Evolutionary conservation across 2,888 invertebrate species (phyloP).

Genomic region (Disparrhopalites patrizii): DNA sequence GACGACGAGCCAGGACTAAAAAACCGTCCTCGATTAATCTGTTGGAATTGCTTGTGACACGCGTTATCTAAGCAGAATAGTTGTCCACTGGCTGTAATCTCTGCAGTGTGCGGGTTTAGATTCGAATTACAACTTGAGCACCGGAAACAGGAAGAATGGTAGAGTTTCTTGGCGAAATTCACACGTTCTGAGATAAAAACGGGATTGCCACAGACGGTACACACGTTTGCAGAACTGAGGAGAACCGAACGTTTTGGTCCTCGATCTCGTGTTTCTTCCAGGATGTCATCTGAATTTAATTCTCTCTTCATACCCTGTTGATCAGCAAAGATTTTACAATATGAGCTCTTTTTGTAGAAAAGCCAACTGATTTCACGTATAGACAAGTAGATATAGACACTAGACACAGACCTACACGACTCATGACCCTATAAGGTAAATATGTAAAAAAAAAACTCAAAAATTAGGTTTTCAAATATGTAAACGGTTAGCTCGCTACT

Average conservation of each 20-base stretch:
- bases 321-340: no score
- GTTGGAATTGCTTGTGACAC: constrained; percentile 41
- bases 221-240: constrained; percentile 37
- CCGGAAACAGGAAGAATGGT: constrained; percentile 45
- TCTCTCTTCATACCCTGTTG: constrained; percentile 11
- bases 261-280: constrained; percentile 29
- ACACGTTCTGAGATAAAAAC: constrained; percentile 45
- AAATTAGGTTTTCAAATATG: no score
- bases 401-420: no score
- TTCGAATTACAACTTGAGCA: constrained; percentile 41
- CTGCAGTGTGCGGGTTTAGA: constrained; percentile 45
- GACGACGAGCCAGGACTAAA: neutral
- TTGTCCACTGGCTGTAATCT: constrained; percentile 38
- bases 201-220: constrained; percentile 44
- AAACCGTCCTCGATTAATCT: constrained; percentile 16
- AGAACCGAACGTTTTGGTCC: constrained; percentile 36
- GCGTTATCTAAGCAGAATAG: constrained; percentile 40
- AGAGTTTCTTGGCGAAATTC: constrained; percentile 44
- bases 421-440: no score
- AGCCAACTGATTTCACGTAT: no score
- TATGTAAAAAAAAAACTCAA: no score
- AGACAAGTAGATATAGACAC: no score
- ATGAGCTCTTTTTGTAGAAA: no score
- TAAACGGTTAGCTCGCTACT: no score
- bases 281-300: constrained; percentile 34